These are phyloP conservation scores for Tonatia bakeri DNA, from an alignment of 2,113 vertebrate genomes.

Conservation along the genomic window DNA sequence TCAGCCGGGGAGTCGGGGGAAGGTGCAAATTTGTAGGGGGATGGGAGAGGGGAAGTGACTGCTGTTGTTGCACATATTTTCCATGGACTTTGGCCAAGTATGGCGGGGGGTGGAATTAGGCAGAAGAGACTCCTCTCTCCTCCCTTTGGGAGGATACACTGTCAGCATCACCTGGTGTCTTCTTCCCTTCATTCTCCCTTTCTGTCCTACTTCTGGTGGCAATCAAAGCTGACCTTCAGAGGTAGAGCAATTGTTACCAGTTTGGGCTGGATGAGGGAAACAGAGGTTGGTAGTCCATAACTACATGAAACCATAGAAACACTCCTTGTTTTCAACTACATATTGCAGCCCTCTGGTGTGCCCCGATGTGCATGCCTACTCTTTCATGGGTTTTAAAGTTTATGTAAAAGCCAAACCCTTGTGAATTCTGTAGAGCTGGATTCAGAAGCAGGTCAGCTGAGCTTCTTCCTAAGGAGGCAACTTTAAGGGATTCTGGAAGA, in stretches of 20 bases:
- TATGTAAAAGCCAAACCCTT: neutral
- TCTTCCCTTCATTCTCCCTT: neutral
- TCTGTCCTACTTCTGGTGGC: neutral
- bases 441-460: neutral
- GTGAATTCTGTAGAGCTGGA: neutral
- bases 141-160: neutral
- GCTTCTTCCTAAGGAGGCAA: neutral
- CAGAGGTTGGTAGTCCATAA: neutral
- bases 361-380: neutral
- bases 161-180: neutral
- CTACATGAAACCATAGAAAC: neutral
- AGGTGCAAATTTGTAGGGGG: neutral
- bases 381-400: constrained; percentile 21
- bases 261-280: neutral
- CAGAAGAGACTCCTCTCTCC: neutral
- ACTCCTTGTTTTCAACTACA: neutral
- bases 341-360: neutral
- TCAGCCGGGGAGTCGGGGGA: rapidly evolving
- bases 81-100: no score
- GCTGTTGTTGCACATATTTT: neutral
- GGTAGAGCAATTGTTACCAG: neutral
- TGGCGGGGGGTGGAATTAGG: neutral
- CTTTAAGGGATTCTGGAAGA: neutral
- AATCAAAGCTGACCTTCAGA: neutral
- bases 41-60: neutral